Evolutionary conservation across 2,888 invertebrate genomes (phyloP).

Genomic region (Agriopis marginaria): DNA sequence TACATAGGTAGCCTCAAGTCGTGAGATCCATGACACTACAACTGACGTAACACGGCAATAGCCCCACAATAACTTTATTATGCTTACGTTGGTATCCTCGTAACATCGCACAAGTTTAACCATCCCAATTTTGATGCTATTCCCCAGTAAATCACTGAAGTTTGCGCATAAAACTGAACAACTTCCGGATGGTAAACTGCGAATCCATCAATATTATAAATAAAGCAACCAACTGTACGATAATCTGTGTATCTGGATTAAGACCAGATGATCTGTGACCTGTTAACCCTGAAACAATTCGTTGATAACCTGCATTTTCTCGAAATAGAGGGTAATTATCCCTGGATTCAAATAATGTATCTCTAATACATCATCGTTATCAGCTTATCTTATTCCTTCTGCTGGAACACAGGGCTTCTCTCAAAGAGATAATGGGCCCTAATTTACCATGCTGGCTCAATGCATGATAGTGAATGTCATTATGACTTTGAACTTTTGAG

Average conservation of each 20-base stretch:
- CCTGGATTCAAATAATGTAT: too few species aligned
- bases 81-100: slow-evolving; percentile 2
- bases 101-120: slow-evolving; percentile 12
- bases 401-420: too few species aligned
- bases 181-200: slow-evolving; percentile 25
- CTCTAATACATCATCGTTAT: too few species aligned
- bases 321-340: too few species aligned
- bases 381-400: too few species aligned
- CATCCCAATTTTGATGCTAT: slow-evolving; percentile 15
- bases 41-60: slow-evolving; percentile 18
- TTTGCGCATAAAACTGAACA: slow-evolving; percentile 18
- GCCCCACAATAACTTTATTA: slow-evolving; percentile 8
- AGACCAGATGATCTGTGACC: slow-evolving; percentile 34
- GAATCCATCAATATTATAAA: slow-evolving; percentile 14
- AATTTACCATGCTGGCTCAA: too few species aligned
- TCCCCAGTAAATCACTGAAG: slow-evolving; percentile 17
- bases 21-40: background rate
- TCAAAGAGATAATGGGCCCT: too few species aligned
- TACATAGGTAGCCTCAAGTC: background rate
- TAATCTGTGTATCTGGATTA: slow-evolving; percentile 20
- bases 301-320: too few species aligned
- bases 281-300: slow-evolving; percentile 9
- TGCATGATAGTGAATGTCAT: too few species aligned
- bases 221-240: background rate
- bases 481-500: too few species aligned